Evolutionary conservation across 1,140 invertebrate species (phyloP), one percentile per base, ranked within the genome.

Genomic region (Asbolus verrucosus): DNA sequence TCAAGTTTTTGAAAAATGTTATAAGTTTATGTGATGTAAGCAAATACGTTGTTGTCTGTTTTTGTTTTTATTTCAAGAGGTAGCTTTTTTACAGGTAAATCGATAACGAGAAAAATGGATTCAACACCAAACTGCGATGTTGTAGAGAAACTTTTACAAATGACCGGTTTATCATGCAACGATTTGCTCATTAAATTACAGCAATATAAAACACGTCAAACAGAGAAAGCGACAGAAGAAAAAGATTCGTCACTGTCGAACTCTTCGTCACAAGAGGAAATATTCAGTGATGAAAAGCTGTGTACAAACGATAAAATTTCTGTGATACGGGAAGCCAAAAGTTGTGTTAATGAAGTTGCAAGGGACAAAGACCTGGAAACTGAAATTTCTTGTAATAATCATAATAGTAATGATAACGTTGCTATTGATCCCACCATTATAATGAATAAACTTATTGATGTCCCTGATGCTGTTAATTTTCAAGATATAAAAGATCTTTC

Each of bases 161-260:
- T n/a, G 6, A 46, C 62, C 1, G 62, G 62, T 46, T 65, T 41
- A 14, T 65, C 62, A 6, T 65, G 62, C 30, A 39, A 65, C n/a
- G 62, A 65, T 24, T 65, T 65, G 18, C 21, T 65, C 11, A 11
- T n/a, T 27, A 41, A 65, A 65, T 18, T 65, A 13, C 62, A 65
- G 15, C 27, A 6, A 11, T 65, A 65, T 27, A 43, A 31, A 65
- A 11, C 39, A 15, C 6, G 13, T 13, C 18, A 30, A 30, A 39
- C 16, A n/a, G 38, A 41, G 6, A 11, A 41, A n/a, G n/a, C n/a
- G n/a, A n/a, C n/a, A n/a, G n/a, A n/a, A n/a, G n/a, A n/a, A n/a
- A n/a, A n/a, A n/a, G n/a, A n/a, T n/a, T n/a, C n/a, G n/a, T 30
- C 9, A 30, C 4, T 8, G 27, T 41, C 38, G 4, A n/a, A 41